Percentiles rank a stretch among this genome's conserved stretches.
These are phyloP conservation scores for Parapsyche elsis DNA, from an alignment of 1,140 invertebrate species.

Conservation along the genomic window DNA sequence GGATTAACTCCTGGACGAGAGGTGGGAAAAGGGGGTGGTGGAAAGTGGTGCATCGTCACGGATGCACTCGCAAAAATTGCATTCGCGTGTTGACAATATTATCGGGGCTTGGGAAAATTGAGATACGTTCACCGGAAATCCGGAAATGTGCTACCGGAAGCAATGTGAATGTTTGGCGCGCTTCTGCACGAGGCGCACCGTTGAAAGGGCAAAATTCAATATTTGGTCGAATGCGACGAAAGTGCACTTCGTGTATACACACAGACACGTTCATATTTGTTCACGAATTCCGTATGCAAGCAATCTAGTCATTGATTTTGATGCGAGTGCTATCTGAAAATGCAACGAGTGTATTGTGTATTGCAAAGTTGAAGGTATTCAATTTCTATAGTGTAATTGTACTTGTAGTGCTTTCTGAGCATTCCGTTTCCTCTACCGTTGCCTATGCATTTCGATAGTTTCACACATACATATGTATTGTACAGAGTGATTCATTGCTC, in stretches of 20 bases:
- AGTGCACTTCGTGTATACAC: neutral
- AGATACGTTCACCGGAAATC: neutral
- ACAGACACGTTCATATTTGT: too few species aligned
- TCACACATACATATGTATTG: too few species aligned
- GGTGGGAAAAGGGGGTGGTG: neutral
- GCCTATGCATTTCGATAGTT: too few species aligned
- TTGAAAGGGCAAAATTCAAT: conserved; percentile 12
- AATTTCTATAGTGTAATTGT: too few species aligned
- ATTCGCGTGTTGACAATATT: conserved; percentile 42
- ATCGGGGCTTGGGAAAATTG: conserved; percentile 36
- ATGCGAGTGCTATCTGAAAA: too few species aligned
- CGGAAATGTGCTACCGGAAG: neutral
- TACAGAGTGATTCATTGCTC: too few species aligned
- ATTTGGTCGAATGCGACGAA: neutral
- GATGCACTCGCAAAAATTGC: conserved; percentile 49
- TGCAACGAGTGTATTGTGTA: too few species aligned
- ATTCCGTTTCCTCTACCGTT: too few species aligned
- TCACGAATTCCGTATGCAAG: too few species aligned
- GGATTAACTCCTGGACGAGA: conserved; percentile 17
- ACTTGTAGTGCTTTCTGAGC: too few species aligned
- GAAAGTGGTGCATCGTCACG: neutral
- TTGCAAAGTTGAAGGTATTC: too few species aligned
- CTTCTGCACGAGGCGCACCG: neutral
- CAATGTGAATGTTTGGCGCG: neutral
- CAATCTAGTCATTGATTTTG: too few species aligned